Evolutionary conservation across 2,113 vertebrate genomes (phyloP), one percentile per base, ranked within the genome.

Genomic region (Carassius gibelio): DNA sequence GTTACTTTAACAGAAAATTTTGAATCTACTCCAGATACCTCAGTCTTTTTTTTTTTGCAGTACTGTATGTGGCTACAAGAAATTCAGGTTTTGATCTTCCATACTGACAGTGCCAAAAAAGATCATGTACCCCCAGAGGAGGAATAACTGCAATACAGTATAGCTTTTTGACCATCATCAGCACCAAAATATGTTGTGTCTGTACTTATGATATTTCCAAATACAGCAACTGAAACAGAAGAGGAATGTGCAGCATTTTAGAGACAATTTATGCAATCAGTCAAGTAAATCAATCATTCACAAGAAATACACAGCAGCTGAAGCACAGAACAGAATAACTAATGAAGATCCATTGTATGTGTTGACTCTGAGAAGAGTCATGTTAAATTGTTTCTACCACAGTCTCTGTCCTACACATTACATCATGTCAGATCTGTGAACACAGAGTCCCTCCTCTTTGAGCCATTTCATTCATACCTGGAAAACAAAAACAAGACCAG

Each of bases 41-140:
- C 9, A 23, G 21, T 4, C 9, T 23, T 0, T 30, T 11, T 1
- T 62, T 23, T 11, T 1, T 62, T 23, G 3, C 8, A 62, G n/a
- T 42, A 11, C n/a, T 62, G n/a, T 23, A 62, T 23, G 61, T 62
- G n/a, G n/a, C 3, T 11, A 62, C 61, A 62, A 62, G 61, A 62
- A 62, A 62, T 10, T 62, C 61, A 5, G 61, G 61, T 62, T 62
- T 66, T 66, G 66, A 72, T 55, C 30, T 26, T 66, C 62, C 17
- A 82, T 71, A 14, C 48, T 82, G 81, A 71, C 66, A 26, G 26
- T 82, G 72, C 81, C 81, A 82, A n/a, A 50, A 59, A 14, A 82
- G 66, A 72, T 26, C 0, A 4, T 45, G 66, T 3, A 26, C 1
- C 0, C 8, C 38, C 6, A 50, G 64, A 34, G 23, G 38, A 23